These are phyloP conservation scores for Nebria ingens DNA, from an alignment of 1,140 invertebrate species.

Conservation along the genomic window DNA sequence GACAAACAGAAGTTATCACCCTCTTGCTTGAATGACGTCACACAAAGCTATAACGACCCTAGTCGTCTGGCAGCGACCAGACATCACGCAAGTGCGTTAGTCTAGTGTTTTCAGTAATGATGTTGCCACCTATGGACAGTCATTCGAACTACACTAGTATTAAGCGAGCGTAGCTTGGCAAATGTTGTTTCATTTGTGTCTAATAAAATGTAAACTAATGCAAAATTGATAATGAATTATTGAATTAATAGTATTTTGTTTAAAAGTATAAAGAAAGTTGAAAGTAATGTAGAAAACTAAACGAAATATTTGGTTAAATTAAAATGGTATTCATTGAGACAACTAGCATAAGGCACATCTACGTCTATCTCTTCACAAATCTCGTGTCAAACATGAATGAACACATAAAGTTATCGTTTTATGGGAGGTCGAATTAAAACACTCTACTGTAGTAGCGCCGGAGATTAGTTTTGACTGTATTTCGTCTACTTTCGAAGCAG, in stretches of 20 bases:
- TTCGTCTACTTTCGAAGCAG: no score
- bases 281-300: no score
- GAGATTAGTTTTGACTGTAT: background rate
- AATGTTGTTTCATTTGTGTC: no score
- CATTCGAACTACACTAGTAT: no score
- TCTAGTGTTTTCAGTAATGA: background rate
- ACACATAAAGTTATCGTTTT: background rate
- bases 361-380: background rate
- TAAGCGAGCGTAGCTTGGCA: no score
- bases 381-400: background rate
- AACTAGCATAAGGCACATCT: background rate
- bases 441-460: background rate
- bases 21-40: background rate
- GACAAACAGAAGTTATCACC: background rate
- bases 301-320: no score
- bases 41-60: constrained; percentile 3
- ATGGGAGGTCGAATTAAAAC: background rate
- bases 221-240: no score
- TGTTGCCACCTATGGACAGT: background rate
- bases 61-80: background rate
- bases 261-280: no score
- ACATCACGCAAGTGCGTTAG: background rate
- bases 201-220: no score
- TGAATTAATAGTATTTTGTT: no score
- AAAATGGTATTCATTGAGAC: no score